phyloP scores from a whole-genome alignment of 1,140 invertebrate genomes.

The Popillia japonica region DNA sequence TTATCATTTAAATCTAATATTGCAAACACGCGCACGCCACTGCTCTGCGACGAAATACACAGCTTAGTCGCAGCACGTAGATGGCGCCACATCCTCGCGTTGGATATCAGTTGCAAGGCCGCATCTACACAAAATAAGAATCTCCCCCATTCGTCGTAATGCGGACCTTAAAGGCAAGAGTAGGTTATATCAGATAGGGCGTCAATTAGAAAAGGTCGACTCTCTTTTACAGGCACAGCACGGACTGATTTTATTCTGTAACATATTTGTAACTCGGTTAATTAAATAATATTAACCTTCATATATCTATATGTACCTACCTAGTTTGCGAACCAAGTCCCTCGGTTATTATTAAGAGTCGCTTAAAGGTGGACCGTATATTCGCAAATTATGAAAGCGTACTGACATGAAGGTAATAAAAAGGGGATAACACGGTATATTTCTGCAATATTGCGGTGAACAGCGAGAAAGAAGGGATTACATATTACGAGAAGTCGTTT shows the following conservation, averaged over 20 bases:
- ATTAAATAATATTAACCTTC: conserved; percentile 34
- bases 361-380: no score
- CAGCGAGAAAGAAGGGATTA: no score
- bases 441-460: no score
- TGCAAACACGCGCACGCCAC: no score
- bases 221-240: not conserved
- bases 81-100: not conserved
- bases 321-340: not conserved
- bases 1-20: no score
- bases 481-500: no score
- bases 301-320: no score
- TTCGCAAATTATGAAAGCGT: no score
- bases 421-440: no score
- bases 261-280: conserved; percentile 38
- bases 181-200: conserved; percentile 30
- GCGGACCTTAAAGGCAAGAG: not conserved
- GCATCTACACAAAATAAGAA: not conserved
- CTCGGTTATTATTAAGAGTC: not conserved
- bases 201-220: conserved; percentile 23
- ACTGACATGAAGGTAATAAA: no score
- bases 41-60: not conserved
- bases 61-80: not conserved
- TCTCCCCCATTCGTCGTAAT: not conserved
- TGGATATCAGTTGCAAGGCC: not conserved
- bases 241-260: conserved; percentile 36